These are phyloP conservation scores for Psylliodes chrysocephalus DNA, from an alignment of 2,888 invertebrate species.

Conservation along the genomic window DNA sequence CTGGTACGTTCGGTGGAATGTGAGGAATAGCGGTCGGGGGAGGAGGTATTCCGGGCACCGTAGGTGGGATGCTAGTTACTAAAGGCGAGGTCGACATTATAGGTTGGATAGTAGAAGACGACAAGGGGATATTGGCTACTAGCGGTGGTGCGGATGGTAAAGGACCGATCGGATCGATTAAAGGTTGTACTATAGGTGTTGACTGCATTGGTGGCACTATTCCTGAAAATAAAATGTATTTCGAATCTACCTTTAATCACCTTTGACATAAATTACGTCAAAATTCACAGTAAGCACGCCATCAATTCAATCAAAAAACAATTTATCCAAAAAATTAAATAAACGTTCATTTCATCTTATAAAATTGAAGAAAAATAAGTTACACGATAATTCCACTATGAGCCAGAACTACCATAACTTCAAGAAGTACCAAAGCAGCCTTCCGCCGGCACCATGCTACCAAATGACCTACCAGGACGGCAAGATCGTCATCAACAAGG, in stretches of 20 bases:
- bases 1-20: not conserved
- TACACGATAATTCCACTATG: too few species aligned
- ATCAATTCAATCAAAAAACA: not conserved
- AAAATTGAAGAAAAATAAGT: too few species aligned
- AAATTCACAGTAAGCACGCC: not conserved
- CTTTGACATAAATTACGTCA: not conserved
- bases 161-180: slow-evolving; percentile 42
- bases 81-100: not conserved
- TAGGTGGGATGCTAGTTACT: slow-evolving; percentile 5
- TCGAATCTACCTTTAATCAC: too few species aligned
- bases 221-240: slow-evolving; percentile 61
- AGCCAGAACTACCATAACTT: not conserved
- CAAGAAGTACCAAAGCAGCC: too few species aligned
- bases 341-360: not conserved
- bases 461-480: not conserved
- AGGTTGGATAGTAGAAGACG: slow-evolving; percentile 31
- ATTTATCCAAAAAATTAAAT: not conserved
- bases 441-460: too few species aligned
- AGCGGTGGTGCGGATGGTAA: slow-evolving; percentile 26
- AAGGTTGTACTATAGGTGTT: slow-evolving; percentile 45
- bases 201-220: slow-evolving; percentile 67
- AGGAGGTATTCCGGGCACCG: not conserved
- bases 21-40: not conserved
- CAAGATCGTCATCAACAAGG: not conserved
- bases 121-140: slow-evolving; percentile 25